These are phyloP conservation scores for Tenthredo livida DNA, from an alignment of 2,888 invertebrate species.

Conservation along the genomic window DNA sequence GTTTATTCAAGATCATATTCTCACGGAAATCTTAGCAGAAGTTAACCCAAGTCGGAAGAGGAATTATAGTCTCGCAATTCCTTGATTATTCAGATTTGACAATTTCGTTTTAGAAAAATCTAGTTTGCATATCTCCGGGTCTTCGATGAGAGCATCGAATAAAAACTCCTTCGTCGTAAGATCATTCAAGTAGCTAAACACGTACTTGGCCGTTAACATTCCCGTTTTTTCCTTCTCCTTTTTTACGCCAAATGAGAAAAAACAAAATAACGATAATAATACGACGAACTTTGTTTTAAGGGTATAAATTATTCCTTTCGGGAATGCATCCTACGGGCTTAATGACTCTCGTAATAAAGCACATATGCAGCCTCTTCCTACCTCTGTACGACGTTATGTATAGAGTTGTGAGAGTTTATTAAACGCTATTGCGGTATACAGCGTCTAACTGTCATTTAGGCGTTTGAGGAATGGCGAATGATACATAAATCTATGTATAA, in stretches of 20 bases:
- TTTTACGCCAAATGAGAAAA: no score
- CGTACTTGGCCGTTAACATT: no score
- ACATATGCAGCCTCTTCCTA: background rate
- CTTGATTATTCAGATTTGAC: no score
- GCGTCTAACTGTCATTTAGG: background rate
- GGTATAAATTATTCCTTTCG: background rate
- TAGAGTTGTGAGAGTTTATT: background rate
- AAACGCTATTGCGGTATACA: background rate
- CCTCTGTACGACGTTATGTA: background rate
- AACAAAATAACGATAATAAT: background rate
- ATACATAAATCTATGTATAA: conserved; percentile 16
- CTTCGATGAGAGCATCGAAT: no score
- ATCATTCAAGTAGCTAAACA: background rate
- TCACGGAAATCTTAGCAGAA: background rate
- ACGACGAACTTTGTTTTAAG: background rate
- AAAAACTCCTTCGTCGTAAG: background rate
- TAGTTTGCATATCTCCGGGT: no score
- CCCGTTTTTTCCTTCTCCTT: no score
- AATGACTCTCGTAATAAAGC: background rate
- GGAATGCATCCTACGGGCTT: background rate
- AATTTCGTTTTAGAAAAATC: no score
- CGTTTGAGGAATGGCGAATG: background rate
- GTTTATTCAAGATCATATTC: conserved; percentile 16
- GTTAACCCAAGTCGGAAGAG: background rate
- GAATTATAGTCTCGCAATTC: no score